phyloP scores from a whole-genome alignment of 2,113 vertebrate genomes.

The Hymenochirus boettgeri region DNA sequence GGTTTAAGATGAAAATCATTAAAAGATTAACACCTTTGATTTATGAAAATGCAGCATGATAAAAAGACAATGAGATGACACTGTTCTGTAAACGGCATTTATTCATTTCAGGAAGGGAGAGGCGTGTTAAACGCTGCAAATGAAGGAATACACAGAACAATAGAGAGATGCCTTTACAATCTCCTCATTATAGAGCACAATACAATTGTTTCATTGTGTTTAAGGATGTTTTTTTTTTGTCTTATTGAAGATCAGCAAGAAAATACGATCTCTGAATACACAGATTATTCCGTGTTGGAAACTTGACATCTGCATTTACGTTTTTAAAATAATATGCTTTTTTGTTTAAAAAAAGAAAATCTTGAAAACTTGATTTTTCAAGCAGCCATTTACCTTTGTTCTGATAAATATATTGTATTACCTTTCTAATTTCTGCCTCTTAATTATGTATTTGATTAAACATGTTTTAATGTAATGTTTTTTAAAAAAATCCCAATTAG shows the following conservation, averaged over 20 bases:
- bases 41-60: constrained; percentile 93
- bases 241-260: constrained; percentile 67
- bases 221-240: constrained; percentile 19
- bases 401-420: not conserved
- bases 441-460: too few relatives aligned
- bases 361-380: not conserved
- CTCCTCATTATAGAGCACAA: constrained; percentile 91
- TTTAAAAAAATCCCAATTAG: too few relatives aligned
- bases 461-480: too few relatives aligned
- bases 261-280: constrained; percentile 70
- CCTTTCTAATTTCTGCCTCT: too few relatives aligned
- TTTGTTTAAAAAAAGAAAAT: constrained; percentile 1
- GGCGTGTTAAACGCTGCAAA: constrained; percentile 72
- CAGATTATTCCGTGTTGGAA: constrained; percentile 66
- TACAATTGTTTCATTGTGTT: constrained; percentile 82
- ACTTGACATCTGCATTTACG: constrained; percentile 70
- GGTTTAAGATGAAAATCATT: constrained; percentile 70
- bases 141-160: constrained; percentile 79
- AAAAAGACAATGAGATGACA: constrained; percentile 76
- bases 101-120: constrained; percentile 77
- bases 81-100: constrained; percentile 78
- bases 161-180: constrained; percentile 76
- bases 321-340: constrained; percentile 42
- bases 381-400: not conserved
- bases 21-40: constrained; percentile 88